phyloP scores from a whole-genome alignment of 2,797 vertebrate genomes.

The Odontamblyopus rebecca region DNA sequence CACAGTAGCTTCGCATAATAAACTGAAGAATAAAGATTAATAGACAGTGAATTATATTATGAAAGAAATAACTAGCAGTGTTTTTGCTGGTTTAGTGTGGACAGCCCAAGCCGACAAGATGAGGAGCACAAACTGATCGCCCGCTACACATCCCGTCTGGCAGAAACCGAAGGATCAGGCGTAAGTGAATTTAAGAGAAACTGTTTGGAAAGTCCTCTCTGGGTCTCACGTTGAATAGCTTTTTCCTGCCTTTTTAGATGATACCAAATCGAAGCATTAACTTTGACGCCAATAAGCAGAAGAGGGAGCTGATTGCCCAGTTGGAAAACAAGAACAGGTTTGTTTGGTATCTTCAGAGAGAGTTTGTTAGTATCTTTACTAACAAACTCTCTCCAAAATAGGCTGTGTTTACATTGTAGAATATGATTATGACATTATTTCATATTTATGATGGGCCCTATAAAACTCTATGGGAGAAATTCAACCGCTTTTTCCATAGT shows the following conservation, averaged over 20 bases:
- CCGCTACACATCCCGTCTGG: slow-evolving; percentile 88
- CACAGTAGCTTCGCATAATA: background rate
- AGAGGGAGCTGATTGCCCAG: slow-evolving; percentile 90
- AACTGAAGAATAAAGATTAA: background rate
- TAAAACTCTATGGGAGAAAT: no score
- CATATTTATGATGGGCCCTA: no score
- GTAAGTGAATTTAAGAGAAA: slow-evolving; percentile 73
- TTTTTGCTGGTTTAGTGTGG: slow-evolving; percentile 61
- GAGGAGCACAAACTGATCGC: slow-evolving; percentile 95
- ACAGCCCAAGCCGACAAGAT: slow-evolving; percentile 85
- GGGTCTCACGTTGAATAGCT: background rate
- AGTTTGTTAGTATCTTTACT: no score
- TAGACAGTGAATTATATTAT: background rate
- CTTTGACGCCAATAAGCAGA: slow-evolving; percentile 90
- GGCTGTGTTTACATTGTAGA: no score
- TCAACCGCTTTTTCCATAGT: no score
- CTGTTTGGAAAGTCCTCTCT: background rate
- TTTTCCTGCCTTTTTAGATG: slow-evolving; percentile 68
- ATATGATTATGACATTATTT: no score
- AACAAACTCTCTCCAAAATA: background rate
- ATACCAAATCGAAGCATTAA: slow-evolving; percentile 81
- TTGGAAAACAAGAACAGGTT: slow-evolving; percentile 91
- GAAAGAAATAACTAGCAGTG: background rate
- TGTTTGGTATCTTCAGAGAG: background rate
- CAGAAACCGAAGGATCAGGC: slow-evolving; percentile 80